Base-by-base conservation (phyloP, 2,113 vertebrate genomes). In the Corydoras maculifer region DNA sequence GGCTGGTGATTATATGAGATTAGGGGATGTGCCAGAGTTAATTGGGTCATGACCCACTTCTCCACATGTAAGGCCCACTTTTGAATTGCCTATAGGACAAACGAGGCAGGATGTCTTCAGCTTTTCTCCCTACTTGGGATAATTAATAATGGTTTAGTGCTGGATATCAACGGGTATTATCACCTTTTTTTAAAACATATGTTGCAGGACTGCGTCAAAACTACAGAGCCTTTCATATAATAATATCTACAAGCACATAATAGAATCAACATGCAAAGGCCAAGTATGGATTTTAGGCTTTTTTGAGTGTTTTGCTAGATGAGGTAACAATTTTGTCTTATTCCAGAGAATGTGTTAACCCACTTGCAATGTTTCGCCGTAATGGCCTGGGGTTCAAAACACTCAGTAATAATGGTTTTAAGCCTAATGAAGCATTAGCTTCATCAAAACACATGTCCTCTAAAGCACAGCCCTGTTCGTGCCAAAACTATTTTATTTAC, bases 31-130 rank as follows among this genome's bases (percentile, higher is more conserved):
- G 74, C 74, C 78, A 59, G 30, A 61, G 68, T 62, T 78, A 76
- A 80, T 69, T 69, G 63, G 65, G 74, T 65, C 79, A 55, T 68
- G 64, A 57, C 71, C 76, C 30, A 76, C 58, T 71, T 78, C 30
- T 74, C 31, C 65, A 63, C 31, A 67, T 68, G 29, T 49, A 62
- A 58, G 5, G 51, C 57, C 58, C 68, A 51, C 53, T 51, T 63
- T n/a, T 35, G 53, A 68, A 58, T 68, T 9, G 53, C 61, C 25
- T 58, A 25, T 53, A 14, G 2, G 61, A 54, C 18, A 55, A 30
- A 35, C 9, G 48, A 58, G n/a, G 9, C 29, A 15, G n/a, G n/a
- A 54, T n/a, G 13, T 54, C 7, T n/a, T 8, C 31, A 11, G 10
- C 7, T 14, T 51, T 49, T 51, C 54, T 4, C 15, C n/a, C 31